A percentile compares a stretch with the other conserved stretches of the same genome.
Evolutionary conservation across 2,888 invertebrate species (phyloP).

Genomic region (Lasioglossum villosulum): DNA sequence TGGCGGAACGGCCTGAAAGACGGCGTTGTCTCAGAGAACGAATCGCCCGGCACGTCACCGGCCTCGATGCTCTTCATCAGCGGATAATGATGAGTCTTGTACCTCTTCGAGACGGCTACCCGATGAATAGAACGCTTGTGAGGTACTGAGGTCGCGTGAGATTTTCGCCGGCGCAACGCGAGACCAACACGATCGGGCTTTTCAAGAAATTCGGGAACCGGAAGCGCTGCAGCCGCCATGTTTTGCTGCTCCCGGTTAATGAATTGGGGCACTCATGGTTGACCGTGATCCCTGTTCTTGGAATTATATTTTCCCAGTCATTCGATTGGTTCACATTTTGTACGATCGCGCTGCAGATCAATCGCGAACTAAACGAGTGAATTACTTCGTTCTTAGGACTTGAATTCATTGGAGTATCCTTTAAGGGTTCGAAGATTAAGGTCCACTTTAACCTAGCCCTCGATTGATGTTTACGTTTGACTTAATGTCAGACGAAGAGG

Average conservation of each 20-base stretch:
- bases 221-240: conserved; percentile 17
- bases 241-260: background rate
- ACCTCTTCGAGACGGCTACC: conserved; percentile 66
- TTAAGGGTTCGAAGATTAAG: no score
- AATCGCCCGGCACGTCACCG: conserved; percentile 68
- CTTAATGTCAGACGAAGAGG: no score
- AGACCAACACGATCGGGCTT: conserved; percentile 24
- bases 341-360: background rate
- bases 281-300: background rate
- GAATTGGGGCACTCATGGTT: background rate
- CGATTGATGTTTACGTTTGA: no score
- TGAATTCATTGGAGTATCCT: no score
- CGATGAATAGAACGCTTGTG: conserved; percentile 72
- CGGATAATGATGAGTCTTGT: conserved; percentile 80
- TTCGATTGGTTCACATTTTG: background rate
- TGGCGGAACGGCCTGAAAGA: conserved; percentile 72
- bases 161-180: conserved; percentile 41
- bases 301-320: background rate
- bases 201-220: conserved; percentile 23
- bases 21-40: conserved; percentile 76
- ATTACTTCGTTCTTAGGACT: background rate
- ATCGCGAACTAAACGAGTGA: background rate
- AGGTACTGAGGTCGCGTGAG: conserved; percentile 46
- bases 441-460: no score
- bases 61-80: conserved; percentile 78